Base-by-base conservation (phyloP, 2,797 vertebrate species). In the Columba guinea region DNA sequence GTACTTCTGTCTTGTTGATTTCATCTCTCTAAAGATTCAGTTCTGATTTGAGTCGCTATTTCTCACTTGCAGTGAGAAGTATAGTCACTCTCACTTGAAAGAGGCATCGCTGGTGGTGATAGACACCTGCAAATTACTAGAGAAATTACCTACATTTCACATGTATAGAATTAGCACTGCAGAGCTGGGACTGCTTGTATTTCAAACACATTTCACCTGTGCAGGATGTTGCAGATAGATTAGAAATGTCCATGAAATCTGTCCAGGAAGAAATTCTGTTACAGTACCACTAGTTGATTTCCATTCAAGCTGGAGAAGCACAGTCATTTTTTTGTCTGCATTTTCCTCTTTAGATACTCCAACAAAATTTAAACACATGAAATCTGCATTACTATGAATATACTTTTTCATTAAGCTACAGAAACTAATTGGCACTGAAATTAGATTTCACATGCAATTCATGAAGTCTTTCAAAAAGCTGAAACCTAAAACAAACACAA, bases 281-380 rank as follows among this genome's bases (percentile, higher is more conserved):
- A 59, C 52, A 35, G 22, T 39, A 52, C 48, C 12, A 24, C 76
- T 64, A 71, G 16, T 13, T 87, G 64, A 68, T 86, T 87, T 80
- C 63, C 48, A 34, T 89, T 92, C 52, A 59, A 67, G 16, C 26
- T 64, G 78, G 28, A 71, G 67, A 75, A 93, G 11, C 44, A 88
- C 20, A 88, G 70, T 62, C 23, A 51, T 84, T 95, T 84, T 95
- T 95, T 90, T 86, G 55, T 86, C 92, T 89, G 44, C 30, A 9
- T 92, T 95, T 88, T 55, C 55, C 24, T 85, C 53, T 34, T 89
- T 75, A 93, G 82, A 32, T 75, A 94, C 84, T 94, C 53, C 94
- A 83, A 96, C 59, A 44, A 80, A 76, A 94, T 91, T 70, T 81
- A 77, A 94, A 58, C 22, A 65, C 10, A 18, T 23, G 19, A 78